Conservation (phyloP, 1,140 invertebrate species). For the Bombus difficillimus region DNA sequence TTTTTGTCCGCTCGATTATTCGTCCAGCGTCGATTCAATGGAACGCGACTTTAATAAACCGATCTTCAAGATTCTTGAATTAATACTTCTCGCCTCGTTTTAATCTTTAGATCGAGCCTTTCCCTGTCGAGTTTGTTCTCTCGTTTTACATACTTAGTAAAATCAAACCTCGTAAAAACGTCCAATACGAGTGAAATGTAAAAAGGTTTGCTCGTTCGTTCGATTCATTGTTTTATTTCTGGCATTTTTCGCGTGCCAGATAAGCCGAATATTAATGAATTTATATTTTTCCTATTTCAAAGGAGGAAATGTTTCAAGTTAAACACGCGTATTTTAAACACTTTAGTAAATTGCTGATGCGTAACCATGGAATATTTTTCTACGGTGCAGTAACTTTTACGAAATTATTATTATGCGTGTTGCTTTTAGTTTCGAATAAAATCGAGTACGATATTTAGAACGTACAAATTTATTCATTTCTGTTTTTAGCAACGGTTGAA, state of each 20-base stretch:
- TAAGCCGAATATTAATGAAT: neutral
- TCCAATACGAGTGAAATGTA: neutral
- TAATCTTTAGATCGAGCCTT: neutral
- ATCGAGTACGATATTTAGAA: neutral
- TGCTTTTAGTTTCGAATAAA: neutral
- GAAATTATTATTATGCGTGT: neutral
- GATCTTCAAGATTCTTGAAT: slow-evolving; percentile 5
- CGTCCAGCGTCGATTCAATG: slow-evolving; percentile 4
- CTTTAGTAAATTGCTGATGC: neutral
- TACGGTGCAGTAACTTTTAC: neutral
- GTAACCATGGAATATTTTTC: neutral
- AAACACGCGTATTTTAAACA: neutral
- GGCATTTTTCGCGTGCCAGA: too few species aligned
- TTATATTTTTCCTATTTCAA: neutral
- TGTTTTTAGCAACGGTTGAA: neutral
- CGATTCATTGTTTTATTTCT: neutral
- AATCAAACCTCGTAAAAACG: neutral
- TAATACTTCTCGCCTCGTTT: neutral
- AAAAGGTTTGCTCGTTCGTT: too few species aligned
- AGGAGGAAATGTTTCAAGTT: neutral
- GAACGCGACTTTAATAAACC: slow-evolving; percentile 39
- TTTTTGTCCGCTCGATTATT: slow-evolving; percentile 16
- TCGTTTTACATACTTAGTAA: neutral
- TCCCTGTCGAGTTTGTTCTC: neutral
- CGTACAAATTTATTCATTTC: neutral